Percentiles rank a stretch among this genome's conserved stretches.
phyloP scores from a whole-genome alignment of 2,888 invertebrate genomes.

The Conomelus anceps region DNA sequence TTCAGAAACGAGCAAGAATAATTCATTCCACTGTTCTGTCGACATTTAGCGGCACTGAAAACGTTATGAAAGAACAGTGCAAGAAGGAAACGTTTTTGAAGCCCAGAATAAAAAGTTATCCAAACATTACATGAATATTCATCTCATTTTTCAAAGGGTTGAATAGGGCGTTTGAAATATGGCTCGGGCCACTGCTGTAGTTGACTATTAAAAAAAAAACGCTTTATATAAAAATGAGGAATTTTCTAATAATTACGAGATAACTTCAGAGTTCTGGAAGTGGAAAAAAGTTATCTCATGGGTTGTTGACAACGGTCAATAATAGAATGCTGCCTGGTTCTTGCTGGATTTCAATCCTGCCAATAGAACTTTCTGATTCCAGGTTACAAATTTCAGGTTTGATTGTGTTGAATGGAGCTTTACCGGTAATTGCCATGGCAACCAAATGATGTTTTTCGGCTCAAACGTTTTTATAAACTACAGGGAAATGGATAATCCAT shows the following conservation, averaged over 20 bases:
- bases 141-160: background rate
- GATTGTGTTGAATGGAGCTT: too few relatives aligned
- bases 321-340: background rate
- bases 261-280: background rate
- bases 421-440: too few relatives aligned
- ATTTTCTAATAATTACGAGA: background rate
- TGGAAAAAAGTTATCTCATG: background rate
- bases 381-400: too few relatives aligned
- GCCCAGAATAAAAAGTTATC: background rate
- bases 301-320: too few relatives aligned
- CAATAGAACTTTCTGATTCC: too few relatives aligned
- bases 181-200: background rate
- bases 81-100: background rate
- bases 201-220: background rate
- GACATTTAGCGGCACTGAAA: background rate
- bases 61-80: background rate
- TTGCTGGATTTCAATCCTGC: background rate
- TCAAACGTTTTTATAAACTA: too few relatives aligned
- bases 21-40: background rate
- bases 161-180: background rate
- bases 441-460: too few relatives aligned
- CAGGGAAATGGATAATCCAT: too few relatives aligned
- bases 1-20: background rate
- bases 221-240: background rate
- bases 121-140: background rate